Percentiles rank a stretch among this genome's conserved stretches.
Evolutionary conservation across 2,113 vertebrate species (phyloP).

Genomic region (Lates calcarifer): DNA sequence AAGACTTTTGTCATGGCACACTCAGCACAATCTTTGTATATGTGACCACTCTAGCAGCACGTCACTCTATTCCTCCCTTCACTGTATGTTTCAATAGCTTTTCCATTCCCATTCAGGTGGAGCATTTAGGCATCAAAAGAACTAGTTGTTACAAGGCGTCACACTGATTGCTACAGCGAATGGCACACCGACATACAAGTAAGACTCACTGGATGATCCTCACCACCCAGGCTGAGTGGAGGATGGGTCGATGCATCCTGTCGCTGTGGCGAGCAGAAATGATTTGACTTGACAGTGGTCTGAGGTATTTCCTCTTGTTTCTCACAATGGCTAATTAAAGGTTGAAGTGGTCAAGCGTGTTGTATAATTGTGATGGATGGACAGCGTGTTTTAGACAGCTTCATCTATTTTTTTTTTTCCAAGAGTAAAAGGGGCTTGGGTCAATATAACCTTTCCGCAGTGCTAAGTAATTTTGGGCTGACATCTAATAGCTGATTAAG

Average conservation of each 20-base stretch:
- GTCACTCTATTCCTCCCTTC: conserved; percentile 28
- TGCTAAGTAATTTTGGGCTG: conserved; percentile 51
- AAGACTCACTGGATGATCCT: conserved; percentile 23
- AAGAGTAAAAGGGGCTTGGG: conserved; percentile 53
- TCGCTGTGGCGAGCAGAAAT: conserved; percentile 58
- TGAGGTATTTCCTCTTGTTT: conserved; percentile 22
- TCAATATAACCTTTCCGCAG: conserved; percentile 63
- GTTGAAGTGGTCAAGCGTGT: conserved; percentile 34
- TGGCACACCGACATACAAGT: conserved; percentile 24
- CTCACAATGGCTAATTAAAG: conserved; percentile 59
- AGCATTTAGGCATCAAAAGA: conserved; percentile 46
- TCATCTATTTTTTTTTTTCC: conserved; percentile 34
- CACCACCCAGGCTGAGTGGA: conserved; percentile 7
- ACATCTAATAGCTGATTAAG: conserved; percentile 64
- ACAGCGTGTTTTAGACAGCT: conserved; percentile 20
- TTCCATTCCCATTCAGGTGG: conserved; percentile 22
- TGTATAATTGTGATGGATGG: conserved; percentile 66
- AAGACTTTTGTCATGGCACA: conserved; percentile 18
- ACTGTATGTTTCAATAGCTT: conserved; percentile 33
- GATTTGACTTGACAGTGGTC: conserved; percentile 53
- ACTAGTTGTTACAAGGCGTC: conserved; percentile 28
- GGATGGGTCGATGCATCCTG: conserved; percentile 49
- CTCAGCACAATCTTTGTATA: conserved; percentile 25
- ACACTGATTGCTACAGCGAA: conserved; percentile 39
- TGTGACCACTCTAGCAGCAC: not conserved